Evolutionary conservation across 1,140 invertebrate genomes (phyloP).

Genomic region (Cydia strobilella): DNA sequence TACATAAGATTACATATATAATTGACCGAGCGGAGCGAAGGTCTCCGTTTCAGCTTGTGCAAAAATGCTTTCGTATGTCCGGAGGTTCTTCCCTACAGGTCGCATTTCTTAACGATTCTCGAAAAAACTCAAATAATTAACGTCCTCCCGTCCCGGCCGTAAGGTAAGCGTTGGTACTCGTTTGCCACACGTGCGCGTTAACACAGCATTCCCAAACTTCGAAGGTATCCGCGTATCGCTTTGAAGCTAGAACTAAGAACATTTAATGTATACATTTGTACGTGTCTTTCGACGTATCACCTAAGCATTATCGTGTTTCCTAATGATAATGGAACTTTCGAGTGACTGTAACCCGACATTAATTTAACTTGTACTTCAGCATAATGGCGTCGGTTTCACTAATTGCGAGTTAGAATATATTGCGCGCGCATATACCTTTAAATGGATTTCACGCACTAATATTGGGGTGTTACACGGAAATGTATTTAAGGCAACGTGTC

Average conservation of each 20-base stretch:
- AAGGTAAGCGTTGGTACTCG: neutral
- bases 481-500: slow-evolving; percentile 1
- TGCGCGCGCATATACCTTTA: slow-evolving; percentile 68
- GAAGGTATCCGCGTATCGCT: slow-evolving; percentile 2
- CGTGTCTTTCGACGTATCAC: slow-evolving; percentile 38
- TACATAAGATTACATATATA: too few species aligned
- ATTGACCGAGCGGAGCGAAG: too few species aligned
- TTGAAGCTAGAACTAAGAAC: slow-evolving; percentile 1
- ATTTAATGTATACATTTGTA: slow-evolving; percentile 23
- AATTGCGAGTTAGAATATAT: slow-evolving; percentile 76
- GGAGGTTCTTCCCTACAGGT: too few species aligned
- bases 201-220: slow-evolving; percentile 5
- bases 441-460: slow-evolving; percentile 65
- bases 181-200: neutral
- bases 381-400: slow-evolving; percentile 76
- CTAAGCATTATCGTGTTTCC: slow-evolving; percentile 55
- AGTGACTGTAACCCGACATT: slow-evolving; percentile 74
- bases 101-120: too few species aligned
- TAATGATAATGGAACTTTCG: slow-evolving; percentile 77
- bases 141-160: too few species aligned
- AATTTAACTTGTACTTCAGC: slow-evolving; percentile 74
- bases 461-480: slow-evolving; percentile 20
- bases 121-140: too few species aligned
- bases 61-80: too few species aligned
- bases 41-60: too few species aligned